Evolutionary conservation across 2,113 vertebrate species (phyloP), one percentile per base, ranked within the genome.

Genomic region (Istiophorus platypterus): DNA sequence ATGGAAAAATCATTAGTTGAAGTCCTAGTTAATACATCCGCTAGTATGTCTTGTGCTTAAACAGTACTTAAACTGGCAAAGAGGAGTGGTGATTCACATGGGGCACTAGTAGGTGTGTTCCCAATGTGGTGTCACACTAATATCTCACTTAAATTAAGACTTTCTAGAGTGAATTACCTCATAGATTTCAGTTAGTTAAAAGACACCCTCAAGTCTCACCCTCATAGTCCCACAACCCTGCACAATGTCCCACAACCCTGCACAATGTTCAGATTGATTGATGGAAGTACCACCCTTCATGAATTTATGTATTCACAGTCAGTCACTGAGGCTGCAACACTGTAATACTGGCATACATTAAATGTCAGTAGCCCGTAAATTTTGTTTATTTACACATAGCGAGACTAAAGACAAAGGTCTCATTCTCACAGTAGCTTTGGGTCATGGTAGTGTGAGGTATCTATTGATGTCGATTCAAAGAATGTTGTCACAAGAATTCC

Each of bases 371-470:
- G 62, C 27, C 75, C 89, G 41, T 20, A 52, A 84, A 84, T 63
- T 15, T 1, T 41, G 71, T 49, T 56, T 56, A 71, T 66, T 91
- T 80, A 84, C 84, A 89, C 54, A 69, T 67, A 59, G 17, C 34
- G 42, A 79, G 37, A 58, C 58, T 79, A 71, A 88, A 73, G 66
- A 89, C 90, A 91, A 91, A 89, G 49, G 65, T 85, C 74, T 81
- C 68, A 81, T 88, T 91, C 90, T 90, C 88, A 91, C 76, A 74
- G 65, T 67, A 67, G 72, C 66, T 80, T 27, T 39, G 69, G 56
- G 52, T 61, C 22, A 49, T 69, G 77, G 52, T 34, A 34, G 66
- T 78, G 58, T 66, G 76, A 84, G 79, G 72, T 84, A 42, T 71
- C 79, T 54, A 57, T 78, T 76, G 76, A 78, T 72, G 76, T 83